Percentiles rank a stretch among this genome's conserved stretches.
Evolutionary conservation across 2,113 vertebrate genomes (phyloP).

Genomic region (Lota lota): DNA sequence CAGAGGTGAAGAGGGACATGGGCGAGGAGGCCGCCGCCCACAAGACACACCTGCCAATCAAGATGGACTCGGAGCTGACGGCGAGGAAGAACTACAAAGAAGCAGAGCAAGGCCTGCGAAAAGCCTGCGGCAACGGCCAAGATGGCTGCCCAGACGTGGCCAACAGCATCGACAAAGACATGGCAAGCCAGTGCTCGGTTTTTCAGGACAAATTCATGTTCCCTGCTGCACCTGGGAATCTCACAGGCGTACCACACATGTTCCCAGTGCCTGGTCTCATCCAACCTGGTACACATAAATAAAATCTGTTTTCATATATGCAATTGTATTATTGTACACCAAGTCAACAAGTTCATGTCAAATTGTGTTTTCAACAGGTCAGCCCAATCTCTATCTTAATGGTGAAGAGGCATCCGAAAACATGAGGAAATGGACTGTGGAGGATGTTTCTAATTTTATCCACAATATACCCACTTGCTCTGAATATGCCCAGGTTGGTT

Average conservation of each 20-base stretch:
- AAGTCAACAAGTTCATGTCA: not conserved
- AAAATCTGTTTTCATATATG: not conserved
- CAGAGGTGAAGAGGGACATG: slow-evolving; percentile 73
- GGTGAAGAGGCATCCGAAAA: slow-evolving; percentile 82
- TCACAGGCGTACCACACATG: slow-evolving; percentile 76
- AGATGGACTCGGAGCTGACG: slow-evolving; percentile 69
- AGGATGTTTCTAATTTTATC: slow-evolving; percentile 89
- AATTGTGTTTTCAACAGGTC: slow-evolving; percentile 65
- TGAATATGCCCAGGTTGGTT: slow-evolving; percentile 87
- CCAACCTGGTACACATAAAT: slow-evolving; percentile 61
- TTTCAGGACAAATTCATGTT: slow-evolving; percentile 82
- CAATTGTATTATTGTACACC: not conserved
- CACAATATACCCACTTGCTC: slow-evolving; percentile 85
- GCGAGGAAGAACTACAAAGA: slow-evolving; percentile 74
- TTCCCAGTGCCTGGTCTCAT: slow-evolving; percentile 70
- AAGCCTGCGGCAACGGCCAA: slow-evolving; percentile 65
- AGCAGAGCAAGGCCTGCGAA: slow-evolving; percentile 66
- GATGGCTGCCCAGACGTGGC: slow-evolving; percentile 67
- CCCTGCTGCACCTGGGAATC: slow-evolving; percentile 67
- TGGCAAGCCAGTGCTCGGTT: slow-evolving; percentile 68
- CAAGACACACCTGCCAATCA: slow-evolving; percentile 70
- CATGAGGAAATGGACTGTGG: slow-evolving; percentile 88
- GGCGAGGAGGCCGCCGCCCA: slow-evolving; percentile 62
- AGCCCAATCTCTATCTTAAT: slow-evolving; percentile 75
- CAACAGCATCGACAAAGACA: slow-evolving; percentile 63